phyloP scores from a whole-genome alignment of 2,888 invertebrate genomes.

The Agriopis leucophaearia region DNA sequence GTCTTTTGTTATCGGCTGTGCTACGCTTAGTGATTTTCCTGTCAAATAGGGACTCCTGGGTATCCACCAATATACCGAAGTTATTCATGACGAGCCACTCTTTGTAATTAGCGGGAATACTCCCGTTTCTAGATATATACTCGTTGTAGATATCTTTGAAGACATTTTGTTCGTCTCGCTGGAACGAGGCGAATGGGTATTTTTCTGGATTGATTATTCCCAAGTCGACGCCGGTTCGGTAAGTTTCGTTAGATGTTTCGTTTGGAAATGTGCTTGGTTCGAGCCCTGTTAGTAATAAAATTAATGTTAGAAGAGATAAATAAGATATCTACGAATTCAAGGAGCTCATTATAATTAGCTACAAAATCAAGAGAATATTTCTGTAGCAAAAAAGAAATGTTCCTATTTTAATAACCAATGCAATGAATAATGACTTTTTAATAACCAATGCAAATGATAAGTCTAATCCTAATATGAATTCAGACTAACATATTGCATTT shows the following conservation, averaged over 20 bases:
- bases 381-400: too few species aligned
- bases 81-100: slow-evolving; percentile 73
- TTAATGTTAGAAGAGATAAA: not conserved
- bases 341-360: too few species aligned
- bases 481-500: too few species aligned
- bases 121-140: slow-evolving; percentile 57
- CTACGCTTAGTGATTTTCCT: slow-evolving; percentile 65
- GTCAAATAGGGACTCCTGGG: slow-evolving; percentile 64
- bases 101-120: slow-evolving; percentile 61
- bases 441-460: too few species aligned
- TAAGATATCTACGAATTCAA: not conserved
- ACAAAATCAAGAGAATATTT: too few species aligned
- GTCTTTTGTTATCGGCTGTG: slow-evolving; percentile 62
- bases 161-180: slow-evolving; percentile 62
- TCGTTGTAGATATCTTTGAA: slow-evolving; percentile 64
- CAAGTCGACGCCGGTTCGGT: slow-evolving; percentile 62
- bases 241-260: slow-evolving; percentile 54
- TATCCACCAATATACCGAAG: slow-evolving; percentile 66
- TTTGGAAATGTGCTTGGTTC: slow-evolving; percentile 48
- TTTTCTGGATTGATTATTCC: slow-evolving; percentile 73
- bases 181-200: slow-evolving; percentile 65
- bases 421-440: too few species aligned
- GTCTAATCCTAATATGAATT: too few species aligned
- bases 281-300: slow-evolving; percentile 48
- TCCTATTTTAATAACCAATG: too few species aligned